Percentiles rank a stretch among this genome's conserved stretches.
Evolutionary conservation across 2,888 invertebrate species (phyloP).

Genomic region (Polyommatus iphigenia): DNA sequence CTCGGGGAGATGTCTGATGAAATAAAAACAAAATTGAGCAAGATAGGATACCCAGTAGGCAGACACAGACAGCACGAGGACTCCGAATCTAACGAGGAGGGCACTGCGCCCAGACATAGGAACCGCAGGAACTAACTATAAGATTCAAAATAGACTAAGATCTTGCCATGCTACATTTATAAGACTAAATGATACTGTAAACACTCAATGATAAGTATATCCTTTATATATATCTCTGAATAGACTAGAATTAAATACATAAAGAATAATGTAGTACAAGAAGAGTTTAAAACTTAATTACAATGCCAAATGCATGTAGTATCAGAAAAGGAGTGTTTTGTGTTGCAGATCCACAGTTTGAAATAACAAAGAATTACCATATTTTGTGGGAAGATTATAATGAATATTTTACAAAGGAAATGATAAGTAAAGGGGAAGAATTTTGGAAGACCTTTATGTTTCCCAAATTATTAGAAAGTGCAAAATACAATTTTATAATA

Average conservation of each 20-base stretch:
- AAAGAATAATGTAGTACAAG: not conserved
- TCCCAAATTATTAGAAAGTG: not conserved
- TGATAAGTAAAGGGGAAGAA: not conserved
- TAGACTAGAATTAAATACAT: not conserved
- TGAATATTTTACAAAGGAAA: not conserved
- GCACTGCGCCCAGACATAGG: too few species aligned
- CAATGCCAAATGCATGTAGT: slow-evolving; percentile 8
- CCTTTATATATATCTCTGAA: too few species aligned
- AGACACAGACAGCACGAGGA: too few species aligned
- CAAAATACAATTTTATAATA: not conserved
- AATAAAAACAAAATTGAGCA: too few species aligned
- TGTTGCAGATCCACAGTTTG: not conserved
- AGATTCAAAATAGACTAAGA: too few species aligned
- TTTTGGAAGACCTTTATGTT: not conserved
- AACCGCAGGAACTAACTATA: too few species aligned
- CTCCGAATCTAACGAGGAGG: too few species aligned
- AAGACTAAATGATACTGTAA: too few species aligned
- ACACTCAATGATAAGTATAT: not conserved
- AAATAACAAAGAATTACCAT: not conserved
- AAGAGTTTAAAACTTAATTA: not conserved
- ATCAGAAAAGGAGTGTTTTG: not conserved
- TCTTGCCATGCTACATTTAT: too few species aligned
- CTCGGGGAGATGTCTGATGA: too few species aligned
- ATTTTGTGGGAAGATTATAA: not conserved
- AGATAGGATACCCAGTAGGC: too few species aligned